Percentiles rank a stretch among this genome's conserved stretches.
phyloP scores from a whole-genome alignment of 2,888 invertebrate genomes.

The Yponomeuta malinellus region DNA sequence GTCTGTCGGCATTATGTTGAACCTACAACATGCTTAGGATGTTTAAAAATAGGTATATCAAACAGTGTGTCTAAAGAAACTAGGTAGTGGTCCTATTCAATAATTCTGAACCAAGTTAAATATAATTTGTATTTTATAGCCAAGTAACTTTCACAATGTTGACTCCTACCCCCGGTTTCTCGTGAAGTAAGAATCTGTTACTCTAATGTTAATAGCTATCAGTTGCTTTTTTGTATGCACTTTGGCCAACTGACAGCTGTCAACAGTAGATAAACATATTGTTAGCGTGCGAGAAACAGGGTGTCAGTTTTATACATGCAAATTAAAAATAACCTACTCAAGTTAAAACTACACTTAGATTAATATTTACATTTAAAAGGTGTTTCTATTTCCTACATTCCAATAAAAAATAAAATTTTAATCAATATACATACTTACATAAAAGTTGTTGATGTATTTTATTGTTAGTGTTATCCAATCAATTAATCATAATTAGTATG shows the following conservation, averaged over 20 bases:
- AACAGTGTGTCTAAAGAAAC: background rate
- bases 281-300: background rate
- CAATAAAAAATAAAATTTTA: conserved; percentile 31
- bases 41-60: background rate
- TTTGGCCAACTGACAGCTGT: background rate
- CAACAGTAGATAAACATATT: no score
- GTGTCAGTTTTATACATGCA: background rate
- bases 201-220: no score
- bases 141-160: background rate
- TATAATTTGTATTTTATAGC: background rate
- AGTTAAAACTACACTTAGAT: conserved; percentile 10
- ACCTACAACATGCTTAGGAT: background rate
- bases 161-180: background rate
- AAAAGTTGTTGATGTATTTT: conserved; percentile 39
- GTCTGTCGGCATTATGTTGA: background rate
- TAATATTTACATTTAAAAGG: conserved; percentile 6
- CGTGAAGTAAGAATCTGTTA: no score
- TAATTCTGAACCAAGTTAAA: background rate
- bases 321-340: background rate
- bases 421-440: conserved; percentile 15
- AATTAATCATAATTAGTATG: conserved; percentile 65
- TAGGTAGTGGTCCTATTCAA: background rate
- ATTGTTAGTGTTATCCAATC: conserved; percentile 47
- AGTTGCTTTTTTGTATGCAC: background rate
- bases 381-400: conserved; percentile 41